Percentiles rank a stretch among this genome's conserved stretches.
Evolutionary conservation across 1,140 invertebrate species (phyloP).

Genomic region (Micrasema minimum): DNA sequence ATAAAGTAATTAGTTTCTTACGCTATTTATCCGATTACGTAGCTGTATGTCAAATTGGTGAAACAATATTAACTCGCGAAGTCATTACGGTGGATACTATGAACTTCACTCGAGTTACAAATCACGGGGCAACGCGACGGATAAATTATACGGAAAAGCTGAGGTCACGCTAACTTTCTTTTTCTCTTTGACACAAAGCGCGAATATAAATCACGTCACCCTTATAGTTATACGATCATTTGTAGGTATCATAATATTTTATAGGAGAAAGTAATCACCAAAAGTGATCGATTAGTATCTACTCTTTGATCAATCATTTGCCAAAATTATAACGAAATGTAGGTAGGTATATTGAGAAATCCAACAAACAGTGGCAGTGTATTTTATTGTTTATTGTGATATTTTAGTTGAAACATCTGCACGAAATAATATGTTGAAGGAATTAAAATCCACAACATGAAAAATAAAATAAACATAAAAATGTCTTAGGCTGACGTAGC

Average conservation of each 20-base stretch:
- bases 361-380: too few relatives aligned
- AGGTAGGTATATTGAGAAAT: too few relatives aligned
- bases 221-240: slow-evolving; percentile 18
- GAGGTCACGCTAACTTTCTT: slow-evolving; percentile 27
- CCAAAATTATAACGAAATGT: too few relatives aligned
- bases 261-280: slow-evolving; percentile 15
- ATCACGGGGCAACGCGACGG: neutral
- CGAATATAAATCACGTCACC: slow-evolving; percentile 36
- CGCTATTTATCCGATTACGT: slow-evolving; percentile 17
- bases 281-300: neutral
- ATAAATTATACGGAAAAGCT: slow-evolving; percentile 19
- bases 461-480: too few relatives aligned
- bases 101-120: slow-evolving; percentile 16
- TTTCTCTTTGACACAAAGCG: slow-evolving; percentile 26
- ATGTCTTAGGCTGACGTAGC: too few relatives aligned
- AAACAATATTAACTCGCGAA: neutral
- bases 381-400: too few relatives aligned
- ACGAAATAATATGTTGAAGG: too few relatives aligned
- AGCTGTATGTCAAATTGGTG: neutral
- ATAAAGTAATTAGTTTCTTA: slow-evolving; percentile 6
- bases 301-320: too few relatives aligned
- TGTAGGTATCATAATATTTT: slow-evolving; percentile 26
- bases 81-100: neutral
- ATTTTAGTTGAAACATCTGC: too few relatives aligned
- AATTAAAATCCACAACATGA: too few relatives aligned